Conservation (phyloP, 1,140 invertebrate species). For the Diorhabda sublineata region DNA sequence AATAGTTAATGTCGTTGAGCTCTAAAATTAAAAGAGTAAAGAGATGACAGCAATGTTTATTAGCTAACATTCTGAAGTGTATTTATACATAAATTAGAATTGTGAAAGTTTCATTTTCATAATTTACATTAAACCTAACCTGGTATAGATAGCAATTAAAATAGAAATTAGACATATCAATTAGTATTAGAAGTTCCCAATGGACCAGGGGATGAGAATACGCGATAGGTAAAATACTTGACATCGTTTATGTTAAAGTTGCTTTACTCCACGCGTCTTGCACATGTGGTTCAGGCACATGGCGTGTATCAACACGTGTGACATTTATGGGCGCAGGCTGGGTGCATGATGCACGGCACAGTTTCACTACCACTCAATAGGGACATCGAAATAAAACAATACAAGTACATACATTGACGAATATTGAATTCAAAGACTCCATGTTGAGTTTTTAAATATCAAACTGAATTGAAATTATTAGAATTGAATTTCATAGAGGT, state of each 20-base stretch:
- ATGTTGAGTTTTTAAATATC: background rate
- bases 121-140: too few relatives aligned
- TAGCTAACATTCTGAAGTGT: too few relatives aligned
- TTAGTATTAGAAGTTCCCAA: too few relatives aligned
- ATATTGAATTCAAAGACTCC: background rate
- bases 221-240: conserved; percentile 4
- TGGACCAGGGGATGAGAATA: background rate
- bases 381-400: conserved; percentile 2
- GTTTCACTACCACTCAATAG: background rate
- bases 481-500: background rate
- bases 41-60: too few relatives aligned
- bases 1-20: too few relatives aligned
- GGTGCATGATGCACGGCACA: conserved; percentile 17
- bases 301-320: conserved; percentile 37
- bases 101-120: too few relatives aligned
- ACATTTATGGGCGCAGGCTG: conserved; percentile 37
- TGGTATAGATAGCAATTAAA: too few relatives aligned
- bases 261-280: conserved; percentile 22
- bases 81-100: too few relatives aligned
- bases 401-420: background rate
- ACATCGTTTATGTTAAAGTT: conserved; percentile 17
- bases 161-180: too few relatives aligned
- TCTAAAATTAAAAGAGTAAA: too few relatives aligned
- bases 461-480: background rate
- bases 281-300: conserved; percentile 31